These are phyloP conservation scores for Noctua pronuba DNA, from an alignment of 2,888 invertebrate genomes.

Conservation along the genomic window DNA sequence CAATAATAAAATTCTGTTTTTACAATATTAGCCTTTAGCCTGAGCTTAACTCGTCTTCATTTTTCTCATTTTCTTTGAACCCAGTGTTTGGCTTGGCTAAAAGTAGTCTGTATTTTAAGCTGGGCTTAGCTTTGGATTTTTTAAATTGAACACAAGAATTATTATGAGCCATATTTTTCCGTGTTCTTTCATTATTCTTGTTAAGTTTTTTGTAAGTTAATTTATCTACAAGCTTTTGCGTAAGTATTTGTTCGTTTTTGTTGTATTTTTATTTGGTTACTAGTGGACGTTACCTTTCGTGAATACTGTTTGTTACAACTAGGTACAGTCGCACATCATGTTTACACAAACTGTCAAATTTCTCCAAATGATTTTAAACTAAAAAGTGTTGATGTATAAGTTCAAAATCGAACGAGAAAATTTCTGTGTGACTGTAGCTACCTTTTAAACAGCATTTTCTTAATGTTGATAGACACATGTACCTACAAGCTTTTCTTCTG, in stretches of 20 bases:
- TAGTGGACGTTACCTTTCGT: not conserved
- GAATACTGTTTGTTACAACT: not conserved
- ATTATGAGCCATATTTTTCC: slow-evolving; percentile 32
- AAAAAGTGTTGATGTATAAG: too few species aligned
- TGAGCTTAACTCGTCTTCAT: slow-evolving; percentile 20
- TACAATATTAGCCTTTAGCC: slow-evolving; percentile 37
- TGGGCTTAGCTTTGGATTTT: slow-evolving; percentile 28
- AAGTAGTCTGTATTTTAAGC: slow-evolving; percentile 40
- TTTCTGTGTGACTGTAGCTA: too few species aligned
- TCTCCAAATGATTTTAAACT: too few species aligned
- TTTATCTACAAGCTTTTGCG: not conserved
- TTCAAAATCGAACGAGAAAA: too few species aligned
- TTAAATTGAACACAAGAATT: slow-evolving; percentile 40
- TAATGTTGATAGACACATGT: not conserved
- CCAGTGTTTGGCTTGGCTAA: not conserved
- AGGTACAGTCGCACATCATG: not conserved
- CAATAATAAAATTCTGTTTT: slow-evolving; percentile 32
- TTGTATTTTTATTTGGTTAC: not conserved
- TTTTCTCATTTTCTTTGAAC: slow-evolving; percentile 20
- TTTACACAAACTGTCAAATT: too few species aligned
- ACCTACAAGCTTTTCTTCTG: not conserved
- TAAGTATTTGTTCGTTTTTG: not conserved
- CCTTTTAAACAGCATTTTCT: not conserved
- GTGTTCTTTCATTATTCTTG: slow-evolving; percentile 4
- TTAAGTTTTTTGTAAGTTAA: slow-evolving; percentile 1